Conservation (phyloP, 1,140 invertebrate species). For the Atta texana region DNA sequence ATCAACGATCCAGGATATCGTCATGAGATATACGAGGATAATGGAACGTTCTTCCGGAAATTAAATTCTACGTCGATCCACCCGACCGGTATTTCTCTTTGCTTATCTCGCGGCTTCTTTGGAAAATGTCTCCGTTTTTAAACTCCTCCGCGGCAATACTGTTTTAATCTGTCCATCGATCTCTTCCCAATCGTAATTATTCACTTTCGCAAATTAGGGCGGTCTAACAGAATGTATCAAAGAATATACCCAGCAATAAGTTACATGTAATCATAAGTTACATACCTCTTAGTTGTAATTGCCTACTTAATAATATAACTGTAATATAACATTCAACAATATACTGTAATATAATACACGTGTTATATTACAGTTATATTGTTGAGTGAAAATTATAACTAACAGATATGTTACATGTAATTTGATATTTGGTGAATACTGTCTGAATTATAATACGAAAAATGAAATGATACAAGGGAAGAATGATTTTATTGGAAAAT, state of each 20-base stretch:
- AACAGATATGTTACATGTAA: too few species aligned
- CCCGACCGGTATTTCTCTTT: constrained; percentile 24
- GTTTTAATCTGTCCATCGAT: neutral
- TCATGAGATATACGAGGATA: constrained; percentile 22
- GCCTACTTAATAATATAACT: neutral
- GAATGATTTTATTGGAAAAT: too few species aligned
- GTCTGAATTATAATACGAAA: neutral
- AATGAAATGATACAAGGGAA: neutral
- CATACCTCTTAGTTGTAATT: too few species aligned
- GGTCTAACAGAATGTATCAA: neutral
- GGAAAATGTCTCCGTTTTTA: constrained; percentile 27
- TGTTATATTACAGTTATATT: too few species aligned
- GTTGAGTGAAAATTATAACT: too few species aligned
- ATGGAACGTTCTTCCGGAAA: constrained; percentile 18
- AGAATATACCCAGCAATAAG: too few species aligned
- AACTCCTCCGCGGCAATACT: neutral
- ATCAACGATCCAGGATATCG: constrained; percentile 29
- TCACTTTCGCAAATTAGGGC: constrained; percentile 34
- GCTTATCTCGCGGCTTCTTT: constrained; percentile 10
- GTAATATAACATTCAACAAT: too few species aligned
- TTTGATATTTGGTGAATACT: too few species aligned
- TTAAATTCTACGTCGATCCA: constrained; percentile 49
- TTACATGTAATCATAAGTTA: too few species aligned
- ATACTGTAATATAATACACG: too few species aligned
- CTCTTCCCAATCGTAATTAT: constrained; percentile 26